phyloP scores from a whole-genome alignment of 1,140 invertebrate genomes.

The Drosophila funebris region DNA sequence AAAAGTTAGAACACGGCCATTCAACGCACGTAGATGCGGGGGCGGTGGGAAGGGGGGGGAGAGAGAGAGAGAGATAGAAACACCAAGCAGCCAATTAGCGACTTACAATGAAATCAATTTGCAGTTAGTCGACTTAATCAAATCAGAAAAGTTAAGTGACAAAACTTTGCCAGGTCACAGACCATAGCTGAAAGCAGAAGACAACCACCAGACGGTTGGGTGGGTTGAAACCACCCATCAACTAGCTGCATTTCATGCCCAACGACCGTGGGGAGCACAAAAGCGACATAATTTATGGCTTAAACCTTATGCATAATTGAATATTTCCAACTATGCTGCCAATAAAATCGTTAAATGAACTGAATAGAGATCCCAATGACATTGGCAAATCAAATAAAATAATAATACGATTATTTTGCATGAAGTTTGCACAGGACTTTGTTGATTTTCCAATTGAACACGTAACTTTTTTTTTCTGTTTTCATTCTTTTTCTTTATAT shows the following conservation, averaged over 20 bases:
- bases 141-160: conserved; percentile 73
- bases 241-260: not conserved
- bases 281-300: conserved; percentile 20
- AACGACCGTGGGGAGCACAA: not conserved
- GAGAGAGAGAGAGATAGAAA: conserved; percentile 4
- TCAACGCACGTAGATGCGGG: too few relatives aligned
- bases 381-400: conserved; percentile 16
- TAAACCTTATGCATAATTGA: conserved; percentile 30
- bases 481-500: not conserved
- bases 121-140: conserved; percentile 72
- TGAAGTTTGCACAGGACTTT: not conserved
- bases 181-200: conserved; percentile 17
- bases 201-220: not conserved
- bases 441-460: not conserved
- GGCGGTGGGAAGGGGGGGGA: not conserved
- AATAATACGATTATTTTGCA: not conserved
- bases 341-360: conserved; percentile 18
- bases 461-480: not conserved
- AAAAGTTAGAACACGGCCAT: conserved; percentile 37
- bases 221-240: not conserved
- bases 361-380: not conserved
- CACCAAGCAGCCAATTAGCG: conserved; percentile 59
- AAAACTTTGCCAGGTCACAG: conserved; percentile 45
- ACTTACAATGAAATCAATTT: conserved; percentile 75
- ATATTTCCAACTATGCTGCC: conserved; percentile 18